These are phyloP conservation scores for Thamnophis sirtalis DNA, from an alignment of 2,113 vertebrate species.

Conservation along the genomic window DNA sequence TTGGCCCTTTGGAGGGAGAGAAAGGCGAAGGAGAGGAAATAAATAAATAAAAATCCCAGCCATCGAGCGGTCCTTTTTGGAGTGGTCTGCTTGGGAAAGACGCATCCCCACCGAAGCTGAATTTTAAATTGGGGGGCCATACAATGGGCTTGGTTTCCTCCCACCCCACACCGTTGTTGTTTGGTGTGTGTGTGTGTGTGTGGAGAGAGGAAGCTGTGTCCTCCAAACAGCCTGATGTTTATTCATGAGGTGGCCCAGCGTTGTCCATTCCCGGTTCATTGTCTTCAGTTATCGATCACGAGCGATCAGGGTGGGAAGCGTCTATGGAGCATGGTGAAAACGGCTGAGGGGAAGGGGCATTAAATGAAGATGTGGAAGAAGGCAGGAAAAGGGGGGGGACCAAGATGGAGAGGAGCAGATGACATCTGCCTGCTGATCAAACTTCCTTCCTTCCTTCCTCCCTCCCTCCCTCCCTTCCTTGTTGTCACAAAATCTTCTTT, in stretches of 20 bases:
- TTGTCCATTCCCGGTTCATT: constrained; percentile 55
- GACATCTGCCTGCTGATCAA: not conserved
- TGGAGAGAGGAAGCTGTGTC: constrained; percentile 58
- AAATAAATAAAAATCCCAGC: constrained; percentile 48
- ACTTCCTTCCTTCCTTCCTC: too few relatives aligned
- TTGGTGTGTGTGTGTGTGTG: not conserved
- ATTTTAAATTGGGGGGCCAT: constrained; percentile 57
- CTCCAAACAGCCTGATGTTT: constrained; percentile 56
- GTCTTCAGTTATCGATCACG: constrained; percentile 58
- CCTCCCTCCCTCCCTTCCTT: too few relatives aligned
- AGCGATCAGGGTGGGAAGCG: constrained; percentile 52
- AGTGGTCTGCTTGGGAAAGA: constrained; percentile 43
- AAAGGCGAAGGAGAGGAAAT: constrained; percentile 40
- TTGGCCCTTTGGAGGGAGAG: constrained; percentile 10
- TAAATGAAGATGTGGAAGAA: constrained; percentile 56
- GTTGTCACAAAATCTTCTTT: too few relatives aligned
- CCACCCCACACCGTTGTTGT: not conserved
- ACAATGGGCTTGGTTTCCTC: constrained; percentile 57
- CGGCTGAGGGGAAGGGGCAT: constrained; percentile 42
- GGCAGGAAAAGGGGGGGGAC: not conserved
- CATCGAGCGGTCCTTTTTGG: constrained; percentile 45
- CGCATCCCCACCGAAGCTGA: constrained; percentile 49
- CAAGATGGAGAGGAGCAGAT: not conserved
- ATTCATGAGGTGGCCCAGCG: constrained; percentile 45
- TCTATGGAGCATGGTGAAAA: constrained; percentile 58